Percentiles rank a stretch among this genome's conserved stretches.
phyloP scores from a whole-genome alignment of 2,113 vertebrate species.

The Microcebus murinus region DNA sequence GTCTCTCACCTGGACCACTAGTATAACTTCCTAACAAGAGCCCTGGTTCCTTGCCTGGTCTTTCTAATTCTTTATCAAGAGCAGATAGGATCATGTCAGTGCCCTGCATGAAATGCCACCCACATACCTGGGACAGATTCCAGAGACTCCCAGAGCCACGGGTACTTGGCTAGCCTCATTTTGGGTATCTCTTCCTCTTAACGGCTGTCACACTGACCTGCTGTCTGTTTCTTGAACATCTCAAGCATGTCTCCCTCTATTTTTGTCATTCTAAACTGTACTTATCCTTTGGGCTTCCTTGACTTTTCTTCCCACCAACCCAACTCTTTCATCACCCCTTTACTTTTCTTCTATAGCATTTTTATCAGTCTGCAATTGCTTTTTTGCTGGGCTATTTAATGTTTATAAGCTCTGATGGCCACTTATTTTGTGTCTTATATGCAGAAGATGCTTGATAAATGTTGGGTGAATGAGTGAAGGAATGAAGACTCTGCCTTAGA shows the following conservation, averaged over 20 bases:
- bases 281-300: neutral
- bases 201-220: neutral
- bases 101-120: neutral
- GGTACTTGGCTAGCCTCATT: neutral
- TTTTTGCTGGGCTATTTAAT: neutral
- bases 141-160: neutral
- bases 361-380: neutral
- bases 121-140: neutral
- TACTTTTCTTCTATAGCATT: neutral
- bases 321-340: neutral
- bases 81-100: neutral
- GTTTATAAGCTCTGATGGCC: neutral
- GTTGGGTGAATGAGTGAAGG: constrained; percentile 1
- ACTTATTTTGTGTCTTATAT: constrained; percentile 14
- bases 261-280: neutral
- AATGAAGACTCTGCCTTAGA: neutral
- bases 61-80: neutral
- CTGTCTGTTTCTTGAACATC: neutral
- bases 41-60: neutral
- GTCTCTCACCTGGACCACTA: neutral
- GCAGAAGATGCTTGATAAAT: neutral
- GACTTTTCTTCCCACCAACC: neutral
- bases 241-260: neutral
- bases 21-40: constrained; percentile 17
- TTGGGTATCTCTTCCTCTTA: neutral